Conservation (phyloP, 2,113 vertebrate genomes). For the Hepsetus odoe region DNA sequence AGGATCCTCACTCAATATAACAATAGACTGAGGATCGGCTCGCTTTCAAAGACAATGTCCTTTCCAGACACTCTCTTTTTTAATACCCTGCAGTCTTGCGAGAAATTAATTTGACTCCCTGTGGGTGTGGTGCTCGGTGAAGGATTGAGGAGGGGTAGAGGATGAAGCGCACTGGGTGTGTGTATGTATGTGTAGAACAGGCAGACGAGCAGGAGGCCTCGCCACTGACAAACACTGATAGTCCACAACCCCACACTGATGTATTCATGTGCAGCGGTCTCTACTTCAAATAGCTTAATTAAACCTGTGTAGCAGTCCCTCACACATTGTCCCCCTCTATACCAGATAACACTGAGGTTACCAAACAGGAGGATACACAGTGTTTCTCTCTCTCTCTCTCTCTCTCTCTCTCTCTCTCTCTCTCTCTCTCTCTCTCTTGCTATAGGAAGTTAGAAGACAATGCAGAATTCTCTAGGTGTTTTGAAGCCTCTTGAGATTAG, state of each 20-base stretch:
- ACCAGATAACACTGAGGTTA: conserved; percentile 39
- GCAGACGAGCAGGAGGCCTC: neutral
- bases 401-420: neutral
- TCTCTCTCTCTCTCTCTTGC: neutral
- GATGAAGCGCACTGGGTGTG: neutral
- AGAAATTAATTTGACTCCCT: conserved; percentile 49
- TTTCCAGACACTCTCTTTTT: conserved; percentile 30
- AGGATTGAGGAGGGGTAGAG: conserved; percentile 4
- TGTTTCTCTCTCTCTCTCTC: neutral
- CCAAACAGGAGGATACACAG: neutral
- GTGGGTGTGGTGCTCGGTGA: conserved; percentile 32
- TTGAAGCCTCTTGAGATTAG: conserved; percentile 10
- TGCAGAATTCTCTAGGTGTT: conserved; percentile 22
- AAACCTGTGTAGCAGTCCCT: conserved; percentile 30
- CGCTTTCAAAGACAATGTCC: conserved; percentile 23
- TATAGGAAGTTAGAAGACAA: conserved; percentile 5
- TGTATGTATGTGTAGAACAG: neutral
- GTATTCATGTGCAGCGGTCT: conserved; percentile 27
- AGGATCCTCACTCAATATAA: conserved; percentile 22
- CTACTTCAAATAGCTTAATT: conserved; percentile 45
- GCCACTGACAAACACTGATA: conserved; percentile 42
- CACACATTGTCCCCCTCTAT: conserved; percentile 7
- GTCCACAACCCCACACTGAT: conserved; percentile 29
- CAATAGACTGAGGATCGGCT: conserved; percentile 24
- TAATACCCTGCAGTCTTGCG: conserved; percentile 45